Conservation (phyloP, 1,140 invertebrate species). For the Pantala flavescens region DNA sequence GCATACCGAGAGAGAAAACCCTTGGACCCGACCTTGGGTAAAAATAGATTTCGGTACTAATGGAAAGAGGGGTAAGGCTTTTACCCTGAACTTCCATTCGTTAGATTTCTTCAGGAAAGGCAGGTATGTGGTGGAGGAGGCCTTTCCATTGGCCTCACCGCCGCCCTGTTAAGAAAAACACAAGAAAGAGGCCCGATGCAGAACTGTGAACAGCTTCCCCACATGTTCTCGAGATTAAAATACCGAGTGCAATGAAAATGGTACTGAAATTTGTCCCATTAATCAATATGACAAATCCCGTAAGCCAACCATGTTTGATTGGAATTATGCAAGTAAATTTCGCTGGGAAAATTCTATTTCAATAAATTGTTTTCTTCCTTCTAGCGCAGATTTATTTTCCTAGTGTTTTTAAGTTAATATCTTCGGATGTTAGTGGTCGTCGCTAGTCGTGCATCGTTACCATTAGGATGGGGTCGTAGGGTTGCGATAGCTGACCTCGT, state of each 20-base stretch:
- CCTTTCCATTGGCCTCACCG: conserved; percentile 38
- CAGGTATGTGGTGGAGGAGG: neutral
- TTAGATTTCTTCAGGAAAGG: conserved; percentile 46
- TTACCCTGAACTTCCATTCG: conserved; percentile 74
- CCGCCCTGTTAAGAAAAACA: conserved; percentile 39
- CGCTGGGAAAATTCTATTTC: no score
- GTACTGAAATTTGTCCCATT: no score
- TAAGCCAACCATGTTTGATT: no score
- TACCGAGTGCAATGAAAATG: no score
- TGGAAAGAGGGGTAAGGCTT: conserved; percentile 5
- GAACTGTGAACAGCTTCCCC: neutral
- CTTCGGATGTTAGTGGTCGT: no score
- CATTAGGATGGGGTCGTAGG: neutral
- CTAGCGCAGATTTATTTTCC: no score
- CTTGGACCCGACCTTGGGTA: neutral
- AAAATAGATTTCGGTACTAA: neutral
- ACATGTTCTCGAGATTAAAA: no score
- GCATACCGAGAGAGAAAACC: neutral
- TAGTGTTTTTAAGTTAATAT: no score
- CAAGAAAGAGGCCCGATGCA: conserved; percentile 12
- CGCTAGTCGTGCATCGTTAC: no score
- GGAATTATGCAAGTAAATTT: no score
- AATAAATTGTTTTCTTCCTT: no score
- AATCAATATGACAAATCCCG: no score
- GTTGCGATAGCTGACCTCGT: neutral